Percentiles rank a stretch among this genome's conserved stretches.
These are phyloP conservation scores for Neosalanx taihuensis DNA, from an alignment of 2,797 vertebrate species.

Conservation along the genomic window DNA sequence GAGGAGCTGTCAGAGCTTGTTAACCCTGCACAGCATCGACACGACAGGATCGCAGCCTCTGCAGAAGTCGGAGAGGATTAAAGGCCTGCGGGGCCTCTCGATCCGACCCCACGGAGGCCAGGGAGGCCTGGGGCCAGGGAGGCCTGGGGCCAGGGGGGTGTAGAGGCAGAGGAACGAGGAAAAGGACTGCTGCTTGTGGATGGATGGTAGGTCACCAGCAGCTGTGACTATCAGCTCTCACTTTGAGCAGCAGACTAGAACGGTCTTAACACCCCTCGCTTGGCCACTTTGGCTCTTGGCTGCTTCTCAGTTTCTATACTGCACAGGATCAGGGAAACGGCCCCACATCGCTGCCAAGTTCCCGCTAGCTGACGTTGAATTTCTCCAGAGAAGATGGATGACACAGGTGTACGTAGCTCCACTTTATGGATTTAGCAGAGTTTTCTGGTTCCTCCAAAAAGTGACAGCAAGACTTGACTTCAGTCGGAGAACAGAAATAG, in stretches of 20 bases:
- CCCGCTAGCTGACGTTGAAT: conserved; percentile 20
- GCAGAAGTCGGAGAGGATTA: conserved; percentile 14
- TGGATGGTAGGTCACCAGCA: conserved; percentile 2
- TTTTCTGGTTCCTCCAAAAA: not conserved
- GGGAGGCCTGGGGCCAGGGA: not conserved
- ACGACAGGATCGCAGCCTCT: conserved; percentile 31
- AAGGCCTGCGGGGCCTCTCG: not conserved
- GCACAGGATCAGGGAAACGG: conserved; percentile 4
- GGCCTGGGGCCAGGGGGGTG: not conserved
- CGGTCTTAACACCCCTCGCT: conserved; percentile 35
- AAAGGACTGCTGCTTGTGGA: too few relatives aligned
- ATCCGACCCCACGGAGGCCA: not conserved
- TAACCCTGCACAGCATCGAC: too few relatives aligned
- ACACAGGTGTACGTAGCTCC: conserved; percentile 2
- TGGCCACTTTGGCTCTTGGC: conserved; percentile 37
- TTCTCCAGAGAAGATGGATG: conserved; percentile 19
- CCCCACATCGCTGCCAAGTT: conserved; percentile 13
- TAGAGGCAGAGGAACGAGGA: not conserved
- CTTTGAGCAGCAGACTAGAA: conserved; percentile 44
- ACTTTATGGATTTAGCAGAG: conserved; percentile 19
- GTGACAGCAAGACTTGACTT: conserved; percentile 5
- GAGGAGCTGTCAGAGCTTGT: conserved; percentile 21
- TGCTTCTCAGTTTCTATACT: conserved; percentile 32
- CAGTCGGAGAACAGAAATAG: not conserved
- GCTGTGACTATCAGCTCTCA: conserved; percentile 23